These are phyloP conservation scores for Leontocebus nigricollis DNA, from an alignment of 2,797 vertebrate species.

Conservation along the genomic window DNA sequence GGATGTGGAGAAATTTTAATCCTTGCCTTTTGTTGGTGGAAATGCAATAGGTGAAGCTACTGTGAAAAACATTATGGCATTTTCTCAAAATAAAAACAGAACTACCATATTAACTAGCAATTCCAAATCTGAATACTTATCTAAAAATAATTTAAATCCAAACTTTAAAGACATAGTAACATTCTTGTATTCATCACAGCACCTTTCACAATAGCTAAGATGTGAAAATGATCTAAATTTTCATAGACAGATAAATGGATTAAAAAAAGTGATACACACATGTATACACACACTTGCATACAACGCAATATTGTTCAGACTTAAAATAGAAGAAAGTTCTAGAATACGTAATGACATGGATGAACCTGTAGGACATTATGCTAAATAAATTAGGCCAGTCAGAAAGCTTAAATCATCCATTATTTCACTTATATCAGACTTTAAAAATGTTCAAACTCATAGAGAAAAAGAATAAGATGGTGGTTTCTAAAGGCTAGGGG, in stretches of 20 bases:
- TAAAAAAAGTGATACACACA: neutral
- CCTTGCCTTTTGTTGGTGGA: neutral
- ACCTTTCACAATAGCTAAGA: neutral
- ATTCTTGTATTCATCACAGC: neutral
- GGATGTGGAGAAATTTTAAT: neutral
- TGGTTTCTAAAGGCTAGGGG: fast-evolving
- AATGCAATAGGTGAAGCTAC: neutral
- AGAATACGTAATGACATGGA: fast-evolving
- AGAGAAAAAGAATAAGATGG: neutral
- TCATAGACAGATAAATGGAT: neutral
- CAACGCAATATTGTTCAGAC: neutral
- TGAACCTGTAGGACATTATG: neutral
- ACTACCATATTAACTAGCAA: neutral
- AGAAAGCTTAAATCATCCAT: neutral
- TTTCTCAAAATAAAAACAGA: neutral
- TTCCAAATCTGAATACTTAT: too few relatives aligned
- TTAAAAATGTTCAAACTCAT: neutral
- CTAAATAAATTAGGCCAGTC: neutral
- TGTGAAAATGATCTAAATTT: neutral
- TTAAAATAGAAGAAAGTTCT: neutral
- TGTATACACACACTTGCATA: neutral
- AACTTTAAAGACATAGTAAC: neutral
- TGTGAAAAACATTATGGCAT: neutral
- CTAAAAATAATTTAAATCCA: neutral
- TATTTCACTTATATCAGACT: neutral